Percentiles rank a stretch among this genome's conserved stretches.
phyloP scores from a whole-genome alignment of 2,797 vertebrate genomes.

The Poecile montanus region DNA sequence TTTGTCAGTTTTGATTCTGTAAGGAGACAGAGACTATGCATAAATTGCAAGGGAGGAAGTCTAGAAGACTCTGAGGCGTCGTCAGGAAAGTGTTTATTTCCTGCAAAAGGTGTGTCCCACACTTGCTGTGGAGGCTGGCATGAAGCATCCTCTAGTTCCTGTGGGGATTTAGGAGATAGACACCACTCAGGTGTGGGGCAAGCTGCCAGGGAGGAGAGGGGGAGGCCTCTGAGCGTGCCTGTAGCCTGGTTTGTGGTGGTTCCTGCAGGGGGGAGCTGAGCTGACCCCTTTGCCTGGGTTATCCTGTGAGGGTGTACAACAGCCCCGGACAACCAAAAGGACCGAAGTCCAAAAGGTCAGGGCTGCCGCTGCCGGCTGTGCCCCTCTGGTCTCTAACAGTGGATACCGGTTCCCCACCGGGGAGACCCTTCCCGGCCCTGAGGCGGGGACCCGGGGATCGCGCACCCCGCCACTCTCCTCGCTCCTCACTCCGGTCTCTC shows the following conservation, averaged over 20 bases:
- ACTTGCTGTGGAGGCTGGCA: background rate
- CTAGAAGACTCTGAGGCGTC: background rate
- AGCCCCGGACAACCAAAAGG: background rate
- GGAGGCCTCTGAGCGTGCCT: background rate
- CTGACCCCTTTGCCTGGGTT: background rate
- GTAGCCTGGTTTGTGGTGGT: background rate
- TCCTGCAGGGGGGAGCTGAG: background rate
- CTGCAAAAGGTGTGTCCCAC: background rate
- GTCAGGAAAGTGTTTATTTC: background rate
- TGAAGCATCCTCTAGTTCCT: background rate
- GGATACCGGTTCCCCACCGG: too few species aligned
- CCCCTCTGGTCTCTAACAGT: too few species aligned
- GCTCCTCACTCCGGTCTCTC: background rate
- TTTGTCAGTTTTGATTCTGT: background rate
- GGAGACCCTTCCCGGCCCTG: background rate
- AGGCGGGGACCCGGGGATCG: background rate
- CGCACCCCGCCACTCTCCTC: background rate
- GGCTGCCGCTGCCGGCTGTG: background rate
- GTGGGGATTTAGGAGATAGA: background rate
- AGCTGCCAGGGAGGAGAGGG: background rate
- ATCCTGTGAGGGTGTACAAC: background rate
- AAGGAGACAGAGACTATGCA: background rate
- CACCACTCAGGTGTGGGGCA: background rate
- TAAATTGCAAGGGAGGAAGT: background rate
- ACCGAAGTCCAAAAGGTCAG: background rate